Base-by-base conservation (phyloP, 2,797 vertebrate genomes). In the Chelmon rostratus region DNA sequence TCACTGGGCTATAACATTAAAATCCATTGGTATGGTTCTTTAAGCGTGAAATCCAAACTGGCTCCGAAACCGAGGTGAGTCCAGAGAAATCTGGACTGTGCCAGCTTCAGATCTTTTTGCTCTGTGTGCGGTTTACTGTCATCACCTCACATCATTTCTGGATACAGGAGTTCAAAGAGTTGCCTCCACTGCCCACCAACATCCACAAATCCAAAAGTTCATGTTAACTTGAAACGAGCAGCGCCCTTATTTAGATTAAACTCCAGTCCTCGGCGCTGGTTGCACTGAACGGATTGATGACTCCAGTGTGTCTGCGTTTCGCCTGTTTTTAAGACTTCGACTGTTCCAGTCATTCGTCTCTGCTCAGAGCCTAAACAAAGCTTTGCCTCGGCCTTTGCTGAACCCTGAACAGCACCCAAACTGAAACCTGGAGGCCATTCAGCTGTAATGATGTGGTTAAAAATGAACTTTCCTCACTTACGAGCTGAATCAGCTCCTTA, bases 401-500 rank as follows among this genome's bases (percentile, higher is more conserved):
- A 88, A 86, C 85, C 81, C 77, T 78, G 71, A 86, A 76, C 84
- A 37, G 69, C 72, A 74, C 81, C 82, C 84, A 70, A 81, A 71
- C 75, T 63, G 73, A 79, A 61, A 85, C 82, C 89, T 85, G 89
- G 88, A 88, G 81, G 82, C 76, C 46, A 56, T 86, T 89, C 80
- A 84, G 84, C 80, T 80, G 85, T 88, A 89, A 90, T 84, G 85
- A 91, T 89, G 88, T 81, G 86, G 86, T 88, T 87, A 87, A 77
- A 74, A 86, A 86, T 83, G 73, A 87, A 81, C 76, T 84, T 66
- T 78, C 76, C 78, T 82, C 49, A 21, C 83, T 86, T 67, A 56
- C 23, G 37, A 81, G 86, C 78, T 82, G 84, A 88, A 82, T 90
- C 85, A 77, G 84, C 83, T 76, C 81, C 83, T 83, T 80, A 78